Percentiles rank a stretch among this genome's conserved stretches.
Evolutionary conservation across 2,797 vertebrate genomes (phyloP).

Genomic region (Acrossocheilus fasciatus): DNA sequence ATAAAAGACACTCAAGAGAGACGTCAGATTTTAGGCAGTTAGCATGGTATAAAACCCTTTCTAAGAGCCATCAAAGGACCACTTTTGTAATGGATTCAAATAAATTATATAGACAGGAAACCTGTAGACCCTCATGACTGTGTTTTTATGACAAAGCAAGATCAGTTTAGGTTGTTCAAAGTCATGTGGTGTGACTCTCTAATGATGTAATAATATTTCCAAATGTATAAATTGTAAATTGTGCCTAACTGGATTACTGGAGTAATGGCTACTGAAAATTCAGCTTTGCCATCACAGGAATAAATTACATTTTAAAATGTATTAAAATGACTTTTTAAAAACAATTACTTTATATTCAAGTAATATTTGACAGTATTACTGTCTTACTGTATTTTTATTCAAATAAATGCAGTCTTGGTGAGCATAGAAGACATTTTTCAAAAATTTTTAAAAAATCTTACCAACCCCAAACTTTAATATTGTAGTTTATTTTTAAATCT

Average conservation of each 20-base stretch:
- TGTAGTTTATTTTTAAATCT: not conserved
- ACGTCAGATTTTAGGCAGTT: not conserved
- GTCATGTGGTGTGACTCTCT: not conserved
- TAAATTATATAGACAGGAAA: not conserved
- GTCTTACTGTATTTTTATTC: too few species aligned
- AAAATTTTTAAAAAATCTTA: too few species aligned
- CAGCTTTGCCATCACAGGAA: not conserved
- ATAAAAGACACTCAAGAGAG: not conserved
- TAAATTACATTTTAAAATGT: too few species aligned
- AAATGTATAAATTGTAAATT: not conserved
- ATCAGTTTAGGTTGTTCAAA: not conserved
- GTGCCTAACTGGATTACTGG: not conserved
- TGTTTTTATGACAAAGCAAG: not conserved
- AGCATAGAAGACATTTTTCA: too few species aligned
- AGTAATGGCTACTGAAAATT: not conserved
- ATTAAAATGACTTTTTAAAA: not conserved
- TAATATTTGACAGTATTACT: too few species aligned
- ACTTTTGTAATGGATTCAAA: not conserved
- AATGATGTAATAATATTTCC: not conserved
- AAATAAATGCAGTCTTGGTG: too few species aligned
- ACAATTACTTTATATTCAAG: not conserved
- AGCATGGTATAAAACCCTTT: not conserved
- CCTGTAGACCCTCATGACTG: not conserved
- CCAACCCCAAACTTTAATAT: not conserved
- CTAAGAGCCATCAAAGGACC: not conserved